Evolutionary conservation across 2,888 invertebrate genomes (phyloP).

Genomic region (Ctenicera cuprea): DNA sequence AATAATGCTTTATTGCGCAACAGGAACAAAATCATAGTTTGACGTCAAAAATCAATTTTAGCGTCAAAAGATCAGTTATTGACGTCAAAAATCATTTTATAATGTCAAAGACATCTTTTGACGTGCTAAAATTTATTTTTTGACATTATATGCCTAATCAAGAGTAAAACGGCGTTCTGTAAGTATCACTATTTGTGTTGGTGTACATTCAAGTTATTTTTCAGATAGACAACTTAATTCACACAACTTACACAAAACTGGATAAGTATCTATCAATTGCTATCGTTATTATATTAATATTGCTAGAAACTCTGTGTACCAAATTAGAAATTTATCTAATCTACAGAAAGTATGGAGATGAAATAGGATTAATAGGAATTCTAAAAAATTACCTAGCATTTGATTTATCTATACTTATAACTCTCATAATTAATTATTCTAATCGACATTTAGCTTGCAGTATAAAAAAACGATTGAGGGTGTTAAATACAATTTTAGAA

Average conservation of each 20-base stretch:
- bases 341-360: background rate
- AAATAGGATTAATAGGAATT: background rate
- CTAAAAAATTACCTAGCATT: background rate
- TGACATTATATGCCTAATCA: too few species aligned
- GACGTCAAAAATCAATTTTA: too few species aligned
- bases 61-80: too few species aligned
- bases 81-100: too few species aligned
- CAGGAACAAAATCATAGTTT: too few species aligned
- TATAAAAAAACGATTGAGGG: background rate
- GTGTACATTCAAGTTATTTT: too few species aligned
- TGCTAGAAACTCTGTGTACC: background rate
- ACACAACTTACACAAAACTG: background rate
- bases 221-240: background rate
- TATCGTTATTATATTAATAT: background rate
- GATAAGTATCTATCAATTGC: background rate
- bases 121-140: too few species aligned
- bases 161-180: too few species aligned
- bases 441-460: background rate
- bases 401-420: constrained; percentile 1
- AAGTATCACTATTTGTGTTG: too few species aligned
- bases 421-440: background rate
- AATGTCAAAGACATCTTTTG: too few species aligned
- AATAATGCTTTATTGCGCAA: too few species aligned
- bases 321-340: constrained; percentile 3
- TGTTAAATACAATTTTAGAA: background rate